Evolutionary conservation across 1,140 invertebrate genomes (phyloP).

Genomic region (Neodiprion fabricii): DNA sequence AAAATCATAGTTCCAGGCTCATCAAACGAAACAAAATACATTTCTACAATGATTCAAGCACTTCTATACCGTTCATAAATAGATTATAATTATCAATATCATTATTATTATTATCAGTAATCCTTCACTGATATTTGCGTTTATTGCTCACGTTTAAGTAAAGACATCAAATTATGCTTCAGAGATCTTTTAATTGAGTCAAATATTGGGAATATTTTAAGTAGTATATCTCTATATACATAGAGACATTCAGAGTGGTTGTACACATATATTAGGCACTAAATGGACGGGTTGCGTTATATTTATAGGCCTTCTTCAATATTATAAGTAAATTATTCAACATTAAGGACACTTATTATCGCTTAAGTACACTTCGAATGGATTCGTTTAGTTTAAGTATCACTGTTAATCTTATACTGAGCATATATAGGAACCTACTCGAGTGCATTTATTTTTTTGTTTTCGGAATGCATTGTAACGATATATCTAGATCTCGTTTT

Average conservation of each 20-base stretch:
- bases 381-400: background rate
- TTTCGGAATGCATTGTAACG: background rate
- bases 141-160: slow-evolving; percentile 6
- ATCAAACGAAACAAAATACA: background rate
- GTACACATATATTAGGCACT: slow-evolving; percentile 42
- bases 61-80: background rate
- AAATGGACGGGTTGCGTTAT: slow-evolving; percentile 52
- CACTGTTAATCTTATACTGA: slow-evolving; percentile 3
- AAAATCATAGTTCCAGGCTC: background rate
- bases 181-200: slow-evolving; percentile 7
- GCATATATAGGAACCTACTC: background rate
- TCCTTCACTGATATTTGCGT: background rate
- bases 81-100: background rate
- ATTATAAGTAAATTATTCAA: slow-evolving; percentile 25
- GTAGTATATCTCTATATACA: background rate
- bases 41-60: background rate
- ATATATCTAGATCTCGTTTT: background rate
- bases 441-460: background rate
- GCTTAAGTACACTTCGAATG: slow-evolving; percentile 52
- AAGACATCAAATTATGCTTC: slow-evolving; percentile 6
- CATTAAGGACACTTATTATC: slow-evolving; percentile 44
- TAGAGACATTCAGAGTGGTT: background rate
- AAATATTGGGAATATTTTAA: background rate
- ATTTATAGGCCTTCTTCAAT: slow-evolving; percentile 33
- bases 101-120: background rate